Base-by-base conservation (phyloP, 2,797 vertebrate species). In the Psittacula echo region DNA sequence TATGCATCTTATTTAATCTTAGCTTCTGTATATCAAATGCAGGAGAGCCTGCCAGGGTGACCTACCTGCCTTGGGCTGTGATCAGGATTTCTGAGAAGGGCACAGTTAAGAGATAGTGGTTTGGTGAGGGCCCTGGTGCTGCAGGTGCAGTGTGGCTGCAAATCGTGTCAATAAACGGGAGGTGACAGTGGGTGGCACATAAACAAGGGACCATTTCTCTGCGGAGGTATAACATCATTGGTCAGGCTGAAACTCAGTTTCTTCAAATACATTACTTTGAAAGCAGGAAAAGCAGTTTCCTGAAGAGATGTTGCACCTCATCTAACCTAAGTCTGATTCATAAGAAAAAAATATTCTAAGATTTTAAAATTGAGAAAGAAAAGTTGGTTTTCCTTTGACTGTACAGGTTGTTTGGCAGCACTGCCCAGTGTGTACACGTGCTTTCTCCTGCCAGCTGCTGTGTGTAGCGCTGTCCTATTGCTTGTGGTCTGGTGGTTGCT, bases 141-240 rank as follows among this genome's bases (percentile, higher is more conserved):
- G 89, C 3, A 1, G 61, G 15, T 10, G 24, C 81, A 3, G 53
- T 0, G 11, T 30, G 45, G 66, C 83, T 89, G 86, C 76, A 22
- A 8, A 30, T 79, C 1, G 0, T 21, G 2, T 2, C 3, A 1
- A 10, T 23, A 21, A 24, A 64, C 30, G 0, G 71, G 58, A 94
- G 93, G 92, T 62, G 88, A 93, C 93, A 72, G 79, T 21, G 70
- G 23, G 32, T 73, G 47, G n/a, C 30, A 10, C 1, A 0, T 41
- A 26, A 70, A 61, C 14, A 8, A 4, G 34, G 22, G 34, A 29
- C 11, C 0, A 0, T 11, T 44, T 13, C 51, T 73, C 67, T 73
- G 54, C 29, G 11, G 73, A 24, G 34, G 8, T 39, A 1, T 8
- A 24, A 34, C 18, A 4, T 16, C 7, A 0, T 4, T 3, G 51